Conservation (phyloP, 2,113 vertebrate genomes). For the Ovis canadensis region DNA sequence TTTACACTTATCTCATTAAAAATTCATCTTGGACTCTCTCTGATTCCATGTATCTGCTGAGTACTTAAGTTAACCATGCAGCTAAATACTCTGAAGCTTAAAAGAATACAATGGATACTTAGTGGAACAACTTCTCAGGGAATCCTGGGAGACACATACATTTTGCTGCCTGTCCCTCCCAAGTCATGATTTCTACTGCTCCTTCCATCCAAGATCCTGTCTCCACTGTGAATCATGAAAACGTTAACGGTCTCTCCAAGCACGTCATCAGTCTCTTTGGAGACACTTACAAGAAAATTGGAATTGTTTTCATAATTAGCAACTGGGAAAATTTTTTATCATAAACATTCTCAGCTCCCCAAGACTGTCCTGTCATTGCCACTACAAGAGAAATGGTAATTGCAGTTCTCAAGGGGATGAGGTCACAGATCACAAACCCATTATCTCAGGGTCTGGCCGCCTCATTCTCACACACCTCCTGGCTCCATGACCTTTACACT, state of each 20-base stretch:
- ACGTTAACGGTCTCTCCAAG: not conserved
- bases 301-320: not conserved
- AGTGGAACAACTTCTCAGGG: not conserved
- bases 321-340: not conserved
- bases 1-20: not conserved
- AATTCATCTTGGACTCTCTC: not conserved
- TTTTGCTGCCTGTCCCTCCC: not conserved
- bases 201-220: not conserved
- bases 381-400: not conserved
- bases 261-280: not conserved
- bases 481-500: not conserved
- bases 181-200: not conserved
- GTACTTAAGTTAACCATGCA: not conserved
- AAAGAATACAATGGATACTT: not conserved
- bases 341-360: not conserved
- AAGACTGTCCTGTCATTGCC: not conserved
- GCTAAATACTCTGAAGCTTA: not conserved
- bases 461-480: not conserved
- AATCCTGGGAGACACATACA: not conserved
- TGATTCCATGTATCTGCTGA: not conserved
- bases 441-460: not conserved
- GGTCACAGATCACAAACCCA: not conserved
- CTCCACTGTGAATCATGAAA: not conserved
- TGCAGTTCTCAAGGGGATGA: not conserved
- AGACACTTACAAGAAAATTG: not conserved